These are phyloP conservation scores for Bursaphelenchus mucronatus DNA, from an alignment of 1,140 invertebrate species.

Conservation along the genomic window DNA sequence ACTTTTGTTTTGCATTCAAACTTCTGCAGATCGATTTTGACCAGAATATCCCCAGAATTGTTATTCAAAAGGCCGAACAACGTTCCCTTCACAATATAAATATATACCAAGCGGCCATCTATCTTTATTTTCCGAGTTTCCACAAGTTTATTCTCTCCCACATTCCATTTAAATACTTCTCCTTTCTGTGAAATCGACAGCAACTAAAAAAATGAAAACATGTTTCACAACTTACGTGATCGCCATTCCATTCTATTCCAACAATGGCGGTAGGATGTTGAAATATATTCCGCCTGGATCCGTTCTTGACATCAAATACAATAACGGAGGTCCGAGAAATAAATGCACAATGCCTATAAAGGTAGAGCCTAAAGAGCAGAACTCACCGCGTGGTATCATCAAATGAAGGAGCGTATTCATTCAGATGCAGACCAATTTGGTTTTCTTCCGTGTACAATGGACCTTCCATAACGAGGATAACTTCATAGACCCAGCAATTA, in stretches of 20 bases:
- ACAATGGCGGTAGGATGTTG: background rate
- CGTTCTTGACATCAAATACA: conserved; percentile 27
- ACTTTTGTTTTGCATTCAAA: no score
- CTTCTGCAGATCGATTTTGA: no score
- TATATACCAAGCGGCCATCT: no score
- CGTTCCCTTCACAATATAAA: no score
- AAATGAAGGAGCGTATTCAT: background rate
- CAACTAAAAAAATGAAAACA: conserved; percentile 24
- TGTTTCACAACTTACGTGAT: background rate
- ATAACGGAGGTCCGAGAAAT: conserved; percentile 21
- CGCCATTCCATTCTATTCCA: conserved; percentile 19
- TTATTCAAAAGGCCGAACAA: no score
- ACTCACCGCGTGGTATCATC: conserved; percentile 7
- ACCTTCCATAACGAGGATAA: no score
- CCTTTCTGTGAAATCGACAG: conserved; percentile 17
- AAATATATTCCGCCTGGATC: conserved; percentile 2
- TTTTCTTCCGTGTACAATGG: conserved; percentile 12
- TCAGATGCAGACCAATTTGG: background rate
- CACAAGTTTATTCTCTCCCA: conserved; percentile 12
- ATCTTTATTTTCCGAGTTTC: no score
- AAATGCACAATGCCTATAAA: conserved; percentile 7
- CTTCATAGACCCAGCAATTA: no score
- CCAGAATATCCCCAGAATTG: no score
- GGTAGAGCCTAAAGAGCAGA: background rate
- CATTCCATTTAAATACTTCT: conserved; percentile 14